These are phyloP conservation scores for Cataglyphis cursor DNA, from an alignment of 2,888 invertebrate species.

Conservation along the genomic window DNA sequence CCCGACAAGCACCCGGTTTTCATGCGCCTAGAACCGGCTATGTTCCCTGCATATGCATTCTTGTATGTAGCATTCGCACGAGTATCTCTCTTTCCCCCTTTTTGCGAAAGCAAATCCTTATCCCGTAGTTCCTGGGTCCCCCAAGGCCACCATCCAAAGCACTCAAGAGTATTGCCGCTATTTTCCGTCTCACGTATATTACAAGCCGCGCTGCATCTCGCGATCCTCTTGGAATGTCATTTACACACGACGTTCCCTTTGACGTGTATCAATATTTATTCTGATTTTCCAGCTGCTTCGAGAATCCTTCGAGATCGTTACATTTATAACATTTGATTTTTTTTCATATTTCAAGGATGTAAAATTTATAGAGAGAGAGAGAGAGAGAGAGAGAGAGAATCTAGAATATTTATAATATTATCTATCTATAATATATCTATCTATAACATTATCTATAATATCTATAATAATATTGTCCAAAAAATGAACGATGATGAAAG, in stretches of 20 bases:
- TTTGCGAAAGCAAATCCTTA: constrained; percentile 83
- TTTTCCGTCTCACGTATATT: constrained; percentile 75
- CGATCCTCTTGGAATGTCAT: constrained; percentile 74
- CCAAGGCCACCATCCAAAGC: constrained; percentile 79
- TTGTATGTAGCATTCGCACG: constrained; percentile 78
- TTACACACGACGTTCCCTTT: constrained; percentile 74
- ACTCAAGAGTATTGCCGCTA: constrained; percentile 85
- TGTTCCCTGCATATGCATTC: constrained; percentile 84
- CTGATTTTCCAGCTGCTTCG: constrained; percentile 20
- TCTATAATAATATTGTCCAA: constrained; percentile 5
- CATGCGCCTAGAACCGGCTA: constrained; percentile 73
- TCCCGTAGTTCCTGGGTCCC: constrained; percentile 73
- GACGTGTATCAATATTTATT: constrained; percentile 55
- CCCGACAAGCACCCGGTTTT: constrained; percentile 60
- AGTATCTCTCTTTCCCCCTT: constrained; percentile 80
- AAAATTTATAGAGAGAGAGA: not conserved
- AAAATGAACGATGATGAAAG: not conserved
- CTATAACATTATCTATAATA: too few relatives aligned
- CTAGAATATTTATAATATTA: too few relatives aligned
- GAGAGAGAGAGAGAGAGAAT: too few relatives aligned
- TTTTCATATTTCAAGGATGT: constrained; percentile 12
- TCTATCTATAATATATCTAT: too few relatives aligned
- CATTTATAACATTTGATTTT: constrained; percentile 42
- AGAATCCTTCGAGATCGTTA: constrained; percentile 17
- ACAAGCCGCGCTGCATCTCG: constrained; percentile 68